Evolutionary conservation across 2,888 invertebrate species (phyloP).

Genomic region (Pantelozetes paolii): DNA sequence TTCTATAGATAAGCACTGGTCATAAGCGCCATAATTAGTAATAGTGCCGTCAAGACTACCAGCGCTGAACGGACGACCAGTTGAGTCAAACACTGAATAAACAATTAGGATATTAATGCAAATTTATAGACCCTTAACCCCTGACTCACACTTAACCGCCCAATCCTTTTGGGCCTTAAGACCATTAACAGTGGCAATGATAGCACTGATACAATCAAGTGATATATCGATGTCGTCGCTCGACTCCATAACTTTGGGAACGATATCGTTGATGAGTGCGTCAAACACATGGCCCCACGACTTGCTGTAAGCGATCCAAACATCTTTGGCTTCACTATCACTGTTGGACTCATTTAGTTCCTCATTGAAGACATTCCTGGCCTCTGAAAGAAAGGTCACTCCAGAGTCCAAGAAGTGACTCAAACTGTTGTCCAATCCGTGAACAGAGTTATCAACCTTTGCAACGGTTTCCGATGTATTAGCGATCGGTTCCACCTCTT

Average conservation of each 20-base stretch:
- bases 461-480: no score
- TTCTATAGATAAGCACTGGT: conserved; percentile 41
- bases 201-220: not conserved
- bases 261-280: not conserved
- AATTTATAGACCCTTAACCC: not conserved
- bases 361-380: not conserved
- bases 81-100: conserved; percentile 21
- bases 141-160: conserved; percentile 4
- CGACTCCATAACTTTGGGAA: not conserved
- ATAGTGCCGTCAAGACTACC: conserved; percentile 39
- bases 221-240: not conserved
- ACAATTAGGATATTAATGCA: not conserved
- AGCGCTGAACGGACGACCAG: not conserved
- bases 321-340: conserved; percentile 20
- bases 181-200: not conserved
- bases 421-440: not conserved
- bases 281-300: conserved; percentile 10
- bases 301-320: conserved; percentile 9
- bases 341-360: conserved; percentile 6
- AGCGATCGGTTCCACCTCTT: conserved; percentile 41
- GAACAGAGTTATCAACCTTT: no score
- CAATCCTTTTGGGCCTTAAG: not conserved
- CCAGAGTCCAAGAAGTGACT: not conserved
- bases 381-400: not conserved
- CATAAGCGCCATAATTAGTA: conserved; percentile 42